Evolutionary conservation across 2,797 vertebrate genomes (phyloP), one percentile per base, ranked within the genome.

Genomic region (Paedocypris micromegethes): DNA sequence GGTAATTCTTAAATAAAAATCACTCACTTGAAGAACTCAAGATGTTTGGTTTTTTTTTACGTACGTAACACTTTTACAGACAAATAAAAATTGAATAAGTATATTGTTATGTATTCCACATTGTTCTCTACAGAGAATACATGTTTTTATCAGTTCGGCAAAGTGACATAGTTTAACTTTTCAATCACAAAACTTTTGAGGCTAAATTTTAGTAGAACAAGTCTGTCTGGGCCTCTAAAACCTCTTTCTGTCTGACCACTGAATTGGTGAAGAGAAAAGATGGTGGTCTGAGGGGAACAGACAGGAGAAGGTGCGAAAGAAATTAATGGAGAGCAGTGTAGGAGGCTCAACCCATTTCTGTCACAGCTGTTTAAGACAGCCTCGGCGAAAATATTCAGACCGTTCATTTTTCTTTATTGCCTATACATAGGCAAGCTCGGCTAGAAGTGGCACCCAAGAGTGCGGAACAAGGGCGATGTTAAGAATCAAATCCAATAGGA

Each of bases 101-200:
- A 23, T 23, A 23, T 23, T 23, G 23, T 23, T 23, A 23, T 23
- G 23, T 23, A 23, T 23, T 23, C 23, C 23, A 23, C 23, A 23
- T 23, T 23, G 23, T 23, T 23, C 23, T 23, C 23, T 23, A 23
- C 23, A 23, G 23, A 23, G 23, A 23, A 23, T 23, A 23, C 23
- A 23, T 23, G 4, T 47, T 60, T 71, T 64, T 68, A 6, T 53
- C 23, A 23, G 23, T 23, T 23, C 23, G 23, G 23, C 23, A 46
- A 58, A 62, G 54, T 74, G 68, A 77, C 72, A 77, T 58, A 74
- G 44, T 77, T 74, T 62, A 70, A 39, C 51, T 69, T 64, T 42
- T 37, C 6, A 8, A 1, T 59, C 37, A 54, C 66, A 42, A 55
- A 38, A 64, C 57, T 47, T 71, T 63, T 67, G 54, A 63, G 64